Evolutionary conservation across 2,888 invertebrate species (phyloP).

Genomic region (Apotomis capreana): DNA sequence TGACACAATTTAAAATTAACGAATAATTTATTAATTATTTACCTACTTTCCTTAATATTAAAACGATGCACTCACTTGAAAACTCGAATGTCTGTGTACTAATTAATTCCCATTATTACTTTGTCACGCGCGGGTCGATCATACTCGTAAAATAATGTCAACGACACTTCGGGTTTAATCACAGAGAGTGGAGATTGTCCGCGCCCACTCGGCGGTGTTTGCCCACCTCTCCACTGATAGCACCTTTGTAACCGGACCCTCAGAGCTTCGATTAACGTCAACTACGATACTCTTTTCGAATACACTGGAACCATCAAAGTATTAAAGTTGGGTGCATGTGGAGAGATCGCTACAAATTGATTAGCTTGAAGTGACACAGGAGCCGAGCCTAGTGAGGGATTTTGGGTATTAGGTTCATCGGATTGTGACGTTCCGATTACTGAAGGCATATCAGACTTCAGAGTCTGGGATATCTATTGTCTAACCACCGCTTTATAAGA

Average conservation of each 20-base stretch:
- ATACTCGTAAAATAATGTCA: constrained; percentile 74
- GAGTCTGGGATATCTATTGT: not conserved
- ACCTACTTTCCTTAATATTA: not conserved
- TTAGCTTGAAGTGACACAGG: constrained; percentile 50
- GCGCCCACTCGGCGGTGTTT: constrained; percentile 74
- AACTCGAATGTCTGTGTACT: constrained; percentile 9
- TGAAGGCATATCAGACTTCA: not conserved
- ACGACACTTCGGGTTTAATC: constrained; percentile 80
- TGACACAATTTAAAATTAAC: too few species aligned
- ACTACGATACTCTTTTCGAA: constrained; percentile 67
- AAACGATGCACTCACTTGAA: not conserved
- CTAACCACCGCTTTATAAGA: too few species aligned
- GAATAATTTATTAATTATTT: too few species aligned
- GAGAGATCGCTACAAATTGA: constrained; percentile 52
- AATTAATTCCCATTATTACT: constrained; percentile 37
- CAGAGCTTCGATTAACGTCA: constrained; percentile 62
- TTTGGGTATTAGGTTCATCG: not conserved
- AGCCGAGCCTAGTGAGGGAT: constrained; percentile 5
- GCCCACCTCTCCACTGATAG: constrained; percentile 70
- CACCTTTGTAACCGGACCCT: constrained; percentile 77
- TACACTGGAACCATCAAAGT: constrained; percentile 64
- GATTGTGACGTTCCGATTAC: not conserved
- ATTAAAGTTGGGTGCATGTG: constrained; percentile 47
- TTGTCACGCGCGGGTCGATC: constrained; percentile 64
- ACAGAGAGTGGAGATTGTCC: constrained; percentile 79